Percentiles rank a stretch among this genome's conserved stretches.
phyloP scores from a whole-genome alignment of 2,888 invertebrate species.

The Spodoptera littoralis region DNA sequence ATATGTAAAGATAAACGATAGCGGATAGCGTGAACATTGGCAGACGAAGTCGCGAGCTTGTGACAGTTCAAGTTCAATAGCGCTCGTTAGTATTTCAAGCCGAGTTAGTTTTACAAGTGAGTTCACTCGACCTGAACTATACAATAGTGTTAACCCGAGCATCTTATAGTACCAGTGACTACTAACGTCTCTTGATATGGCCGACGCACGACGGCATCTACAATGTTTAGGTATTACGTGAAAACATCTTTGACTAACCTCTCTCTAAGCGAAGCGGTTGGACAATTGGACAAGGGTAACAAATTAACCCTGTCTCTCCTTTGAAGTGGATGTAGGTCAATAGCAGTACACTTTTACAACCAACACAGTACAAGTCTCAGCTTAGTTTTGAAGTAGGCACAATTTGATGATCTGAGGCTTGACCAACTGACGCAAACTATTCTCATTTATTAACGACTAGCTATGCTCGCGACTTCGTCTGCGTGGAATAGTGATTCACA shows the following conservation, averaged over 20 bases:
- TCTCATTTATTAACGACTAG: constrained; percentile 26
- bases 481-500: too few relatives aligned
- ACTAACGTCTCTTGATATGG: constrained; percentile 38
- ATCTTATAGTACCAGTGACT: constrained; percentile 35
- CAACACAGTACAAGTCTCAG: constrained; percentile 18
- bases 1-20: too few relatives aligned
- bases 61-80: constrained; percentile 27
- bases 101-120: constrained; percentile 42
- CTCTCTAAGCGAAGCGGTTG: constrained; percentile 23
- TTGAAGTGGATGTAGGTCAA: constrained; percentile 51
- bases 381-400: constrained; percentile 24
- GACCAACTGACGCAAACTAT: constrained; percentile 27
- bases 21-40: constrained; percentile 7
- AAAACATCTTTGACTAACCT: constrained; percentile 45
- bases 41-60: constrained; percentile 8
- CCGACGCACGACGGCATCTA: constrained; percentile 17
- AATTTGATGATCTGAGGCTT: constrained; percentile 31
- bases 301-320: constrained; percentile 49
- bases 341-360: constrained; percentile 37
- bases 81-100: constrained; percentile 34
- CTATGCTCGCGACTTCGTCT: too few relatives aligned
- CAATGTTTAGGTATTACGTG: constrained; percentile 39
- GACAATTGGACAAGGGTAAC: constrained; percentile 50
- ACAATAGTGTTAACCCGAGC: constrained; percentile 34
- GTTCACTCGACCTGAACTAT: constrained; percentile 36